Base-by-base conservation (phyloP, 2,888 invertebrate species). In the Melitaea athalia region DNA sequence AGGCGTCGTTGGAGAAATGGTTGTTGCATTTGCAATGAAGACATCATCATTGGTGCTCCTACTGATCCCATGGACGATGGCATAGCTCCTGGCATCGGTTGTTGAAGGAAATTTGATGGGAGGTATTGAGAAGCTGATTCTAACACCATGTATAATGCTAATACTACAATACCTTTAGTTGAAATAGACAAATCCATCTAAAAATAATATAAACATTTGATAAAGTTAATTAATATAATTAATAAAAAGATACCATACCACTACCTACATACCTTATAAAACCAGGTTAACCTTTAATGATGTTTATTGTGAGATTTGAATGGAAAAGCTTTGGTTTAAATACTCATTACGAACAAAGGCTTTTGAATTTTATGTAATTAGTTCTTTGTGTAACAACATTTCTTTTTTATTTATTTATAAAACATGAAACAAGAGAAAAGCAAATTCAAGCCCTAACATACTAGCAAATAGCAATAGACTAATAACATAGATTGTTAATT, bases 1-100 rank as follows among this genome's bases (percentile, higher is more conserved):
- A 89, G 70, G 52, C 84, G 83, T 8, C 77, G 82, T 3, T 81
- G 84, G 3, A 75, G 66, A 66, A 64, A 72, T 7, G 77, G 73
- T 45, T 75, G 59, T 7, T 73, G 72, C 74, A 76, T 70, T 31
- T 73, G 76, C 72, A 78, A 72, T 0, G 71, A 66, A 12, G 74
- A 67, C 63, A 75, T 68, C 67, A 79, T 75, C 10, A 77, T 76
- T 14, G 79, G 76, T 59, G 81, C 71, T n/a, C 78, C 79, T 7
- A 76, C 77, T 61, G 77, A 68, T 12, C 45, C 24, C 60, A 45
- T 31, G 10, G 60, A n/a, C 5, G 71, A 74, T 49, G 38, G 45
- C 33, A 69, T 63, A 1, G 49, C 62, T 52, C 63, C 63, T 15
- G 69, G 64, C 38, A 69, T 62, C 12, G 64, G 52, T 49, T 50